phyloP scores from a whole-genome alignment of 2,113 vertebrate genomes.

The Chaetops frenatus region DNA sequence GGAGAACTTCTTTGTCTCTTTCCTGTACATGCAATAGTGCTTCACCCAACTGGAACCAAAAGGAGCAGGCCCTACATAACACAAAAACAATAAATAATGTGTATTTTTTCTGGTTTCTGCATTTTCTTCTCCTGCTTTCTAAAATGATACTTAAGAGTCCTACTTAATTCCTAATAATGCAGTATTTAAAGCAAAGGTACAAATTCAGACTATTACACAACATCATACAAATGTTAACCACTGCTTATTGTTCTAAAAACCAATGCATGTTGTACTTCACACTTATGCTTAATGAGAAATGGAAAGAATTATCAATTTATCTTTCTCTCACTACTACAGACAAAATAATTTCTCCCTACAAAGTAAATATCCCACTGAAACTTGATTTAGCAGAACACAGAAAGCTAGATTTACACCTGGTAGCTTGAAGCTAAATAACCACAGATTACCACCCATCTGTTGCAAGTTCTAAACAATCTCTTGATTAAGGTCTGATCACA shows the following conservation, averaged over 20 bases:
- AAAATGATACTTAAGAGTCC: neutral
- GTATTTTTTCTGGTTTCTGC: neutral
- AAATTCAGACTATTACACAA: neutral
- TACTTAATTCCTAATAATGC: neutral
- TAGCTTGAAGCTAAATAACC: neutral
- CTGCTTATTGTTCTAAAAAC: neutral
- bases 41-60: slow-evolving; percentile 99
- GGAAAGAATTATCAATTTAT: neutral
- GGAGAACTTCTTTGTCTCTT: slow-evolving; percentile 90
- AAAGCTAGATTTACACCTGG: neutral
- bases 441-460: neutral
- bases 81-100: neutral
- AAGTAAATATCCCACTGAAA: neutral
- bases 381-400: neutral
- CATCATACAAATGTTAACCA: neutral
- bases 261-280: neutral
- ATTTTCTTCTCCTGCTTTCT: neutral
- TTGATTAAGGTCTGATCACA: neutral
- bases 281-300: neutral
- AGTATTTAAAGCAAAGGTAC: neutral
- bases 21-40: slow-evolving; percentile 91
- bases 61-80: slow-evolving; percentile 84
- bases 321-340: neutral
- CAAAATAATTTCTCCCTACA: neutral
- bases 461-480: neutral